Evolutionary conservation across 2,113 vertebrate species (phyloP).

Genomic region (Terrapene triunguis): DNA sequence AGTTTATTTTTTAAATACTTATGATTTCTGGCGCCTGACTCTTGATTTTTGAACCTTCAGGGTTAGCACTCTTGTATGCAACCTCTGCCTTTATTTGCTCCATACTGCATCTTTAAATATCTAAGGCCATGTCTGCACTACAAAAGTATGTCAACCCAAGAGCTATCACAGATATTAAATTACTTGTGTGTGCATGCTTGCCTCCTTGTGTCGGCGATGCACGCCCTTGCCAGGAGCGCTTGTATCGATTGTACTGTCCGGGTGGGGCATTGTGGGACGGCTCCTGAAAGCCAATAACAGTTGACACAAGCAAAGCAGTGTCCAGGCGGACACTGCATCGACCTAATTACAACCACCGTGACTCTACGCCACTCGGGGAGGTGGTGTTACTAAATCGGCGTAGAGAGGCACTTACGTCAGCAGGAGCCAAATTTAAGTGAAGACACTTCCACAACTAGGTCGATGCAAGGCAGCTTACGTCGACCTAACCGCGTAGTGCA

Average conservation of each 20-base stretch:
- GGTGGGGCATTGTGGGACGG: background rate
- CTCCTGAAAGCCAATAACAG: background rate
- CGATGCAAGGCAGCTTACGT: no score
- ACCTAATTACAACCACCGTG: no score
- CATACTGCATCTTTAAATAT: background rate
- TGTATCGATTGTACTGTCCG: background rate
- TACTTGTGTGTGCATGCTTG: background rate
- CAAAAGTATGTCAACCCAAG: background rate
- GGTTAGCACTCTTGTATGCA: no score
- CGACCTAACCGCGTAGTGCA: no score
- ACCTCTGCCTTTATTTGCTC: background rate
- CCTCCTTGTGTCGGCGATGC: no score
- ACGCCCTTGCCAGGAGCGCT: background rate
- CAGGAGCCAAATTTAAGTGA: no score
- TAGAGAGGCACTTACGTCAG: background rate
- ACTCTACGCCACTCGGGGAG: background rate
- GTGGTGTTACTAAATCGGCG: background rate
- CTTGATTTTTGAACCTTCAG: background rate
- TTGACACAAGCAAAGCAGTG: background rate
- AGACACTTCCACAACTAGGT: no score
- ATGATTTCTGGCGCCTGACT: background rate
- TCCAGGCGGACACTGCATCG: background rate
- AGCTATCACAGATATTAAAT: background rate
- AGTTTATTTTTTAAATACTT: rapidly evolving
- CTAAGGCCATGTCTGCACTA: background rate